Conservation (phyloP, 1,140 invertebrate species). For the Phenacoccus solenopsis region DNA sequence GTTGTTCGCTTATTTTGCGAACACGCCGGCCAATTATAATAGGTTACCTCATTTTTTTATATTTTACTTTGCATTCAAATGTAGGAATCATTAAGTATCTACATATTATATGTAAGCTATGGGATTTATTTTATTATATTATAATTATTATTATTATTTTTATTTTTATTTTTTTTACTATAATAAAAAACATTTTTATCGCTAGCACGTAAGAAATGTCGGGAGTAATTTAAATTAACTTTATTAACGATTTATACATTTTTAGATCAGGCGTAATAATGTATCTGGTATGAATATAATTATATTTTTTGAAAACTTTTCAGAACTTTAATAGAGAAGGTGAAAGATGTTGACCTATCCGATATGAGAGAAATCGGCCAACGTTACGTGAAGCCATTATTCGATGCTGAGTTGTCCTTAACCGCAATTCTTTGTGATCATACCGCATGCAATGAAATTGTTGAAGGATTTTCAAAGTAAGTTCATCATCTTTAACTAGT, state of each 20-base stretch:
- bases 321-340: conserved; percentile 49
- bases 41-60: conserved; percentile 35
- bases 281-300: too few relatives aligned
- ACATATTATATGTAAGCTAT: too few relatives aligned
- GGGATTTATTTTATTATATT: not conserved
- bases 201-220: not conserved
- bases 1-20: conserved; percentile 54
- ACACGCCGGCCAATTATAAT: conserved; percentile 52
- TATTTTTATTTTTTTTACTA: conserved; percentile 16
- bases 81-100: too few relatives aligned
- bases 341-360: conserved; percentile 49
- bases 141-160: not conserved
- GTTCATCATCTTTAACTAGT: conserved; percentile 27
- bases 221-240: too few relatives aligned
- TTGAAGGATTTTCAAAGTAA: conserved; percentile 51
- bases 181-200: too few relatives aligned
- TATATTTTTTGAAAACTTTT: too few relatives aligned
- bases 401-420: conserved; percentile 42
- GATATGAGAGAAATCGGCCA: conserved; percentile 50
- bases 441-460: conserved; percentile 53
- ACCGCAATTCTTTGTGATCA: conserved; percentile 61
- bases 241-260: too few relatives aligned
- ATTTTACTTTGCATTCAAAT: too few relatives aligned
- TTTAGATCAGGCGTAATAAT: too few relatives aligned
- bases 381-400: conserved; percentile 54